phyloP scores from a whole-genome alignment of 2,113 vertebrate species.

The Synodontis membranacea region DNA sequence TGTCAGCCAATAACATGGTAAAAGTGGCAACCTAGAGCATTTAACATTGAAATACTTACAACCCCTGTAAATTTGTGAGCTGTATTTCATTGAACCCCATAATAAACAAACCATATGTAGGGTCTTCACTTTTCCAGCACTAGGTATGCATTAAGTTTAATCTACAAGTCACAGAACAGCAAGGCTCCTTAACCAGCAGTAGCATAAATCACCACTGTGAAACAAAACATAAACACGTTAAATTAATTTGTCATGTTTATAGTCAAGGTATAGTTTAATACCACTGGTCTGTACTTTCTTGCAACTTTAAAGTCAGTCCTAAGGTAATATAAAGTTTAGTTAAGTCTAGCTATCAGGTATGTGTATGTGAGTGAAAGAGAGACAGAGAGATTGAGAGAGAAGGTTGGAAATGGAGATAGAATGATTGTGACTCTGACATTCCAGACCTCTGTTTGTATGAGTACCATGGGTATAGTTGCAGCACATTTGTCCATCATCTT shows the following conservation, averaged over 20 bases:
- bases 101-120: neutral
- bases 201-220: neutral
- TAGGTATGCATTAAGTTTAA: neutral
- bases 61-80: neutral
- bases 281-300: neutral
- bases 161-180: neutral
- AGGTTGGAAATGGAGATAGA: neutral
- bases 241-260: neutral
- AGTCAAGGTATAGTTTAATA: neutral
- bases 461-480: neutral
- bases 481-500: neutral
- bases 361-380: neutral
- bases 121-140: neutral
- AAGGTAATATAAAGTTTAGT: neutral
- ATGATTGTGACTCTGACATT: neutral
- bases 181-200: neutral
- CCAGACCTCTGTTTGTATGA: neutral
- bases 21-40: neutral
- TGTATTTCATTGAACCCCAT: neutral
- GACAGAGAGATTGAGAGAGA: neutral
- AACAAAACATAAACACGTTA: neutral
- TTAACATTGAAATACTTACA: neutral
- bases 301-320: neutral
- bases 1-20: neutral
- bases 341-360: neutral